Evolutionary conservation across 1,140 invertebrate genomes (phyloP).

Genomic region (Riptortus pedestris): DNA sequence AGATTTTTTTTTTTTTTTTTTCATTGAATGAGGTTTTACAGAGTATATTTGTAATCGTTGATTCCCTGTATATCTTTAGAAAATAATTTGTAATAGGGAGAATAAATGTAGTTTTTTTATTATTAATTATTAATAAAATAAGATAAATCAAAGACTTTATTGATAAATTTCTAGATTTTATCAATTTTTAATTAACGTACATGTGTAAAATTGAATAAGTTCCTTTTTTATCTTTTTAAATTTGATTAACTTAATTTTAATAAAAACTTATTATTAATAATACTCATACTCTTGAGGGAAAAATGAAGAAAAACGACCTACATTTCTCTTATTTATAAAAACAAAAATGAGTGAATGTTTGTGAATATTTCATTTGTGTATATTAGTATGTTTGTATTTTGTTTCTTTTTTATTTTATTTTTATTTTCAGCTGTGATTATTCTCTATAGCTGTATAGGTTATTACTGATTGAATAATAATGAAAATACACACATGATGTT

Average conservation of each 20-base stretch:
- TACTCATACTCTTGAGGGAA: neutral
- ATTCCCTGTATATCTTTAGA: slow-evolving; percentile 9
- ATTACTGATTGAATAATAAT: slow-evolving; percentile 26
- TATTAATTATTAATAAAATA: slow-evolving; percentile 15
- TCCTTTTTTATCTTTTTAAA: slow-evolving; percentile 14
- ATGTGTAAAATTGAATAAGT: slow-evolving; percentile 10
- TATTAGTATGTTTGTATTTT: slow-evolving; percentile 20
- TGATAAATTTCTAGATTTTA: slow-evolving; percentile 16
- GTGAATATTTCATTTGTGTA: slow-evolving; percentile 23
- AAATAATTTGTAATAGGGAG: slow-evolving; percentile 13
- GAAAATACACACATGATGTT: slow-evolving; percentile 25
- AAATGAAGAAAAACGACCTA: neutral
- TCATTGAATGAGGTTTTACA: neutral
- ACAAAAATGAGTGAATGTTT: slow-evolving; percentile 20
- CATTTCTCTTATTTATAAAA: slow-evolving; percentile 6
- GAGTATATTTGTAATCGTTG: neutral
- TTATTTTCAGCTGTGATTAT: slow-evolving; percentile 31
- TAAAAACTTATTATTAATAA: neutral
- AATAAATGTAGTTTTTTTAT: slow-evolving; percentile 14
- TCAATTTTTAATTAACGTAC: slow-evolving; percentile 10
- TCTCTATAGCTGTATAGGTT: slow-evolving; percentile 31
- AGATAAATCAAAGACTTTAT: slow-evolving; percentile 17
- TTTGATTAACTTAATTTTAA: neutral
- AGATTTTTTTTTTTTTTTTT: neutral
- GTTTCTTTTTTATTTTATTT: slow-evolving; percentile 22